These are phyloP conservation scores for Paralichthys olivaceus DNA, from an alignment of 2,113 vertebrate genomes.

Conservation along the genomic window DNA sequence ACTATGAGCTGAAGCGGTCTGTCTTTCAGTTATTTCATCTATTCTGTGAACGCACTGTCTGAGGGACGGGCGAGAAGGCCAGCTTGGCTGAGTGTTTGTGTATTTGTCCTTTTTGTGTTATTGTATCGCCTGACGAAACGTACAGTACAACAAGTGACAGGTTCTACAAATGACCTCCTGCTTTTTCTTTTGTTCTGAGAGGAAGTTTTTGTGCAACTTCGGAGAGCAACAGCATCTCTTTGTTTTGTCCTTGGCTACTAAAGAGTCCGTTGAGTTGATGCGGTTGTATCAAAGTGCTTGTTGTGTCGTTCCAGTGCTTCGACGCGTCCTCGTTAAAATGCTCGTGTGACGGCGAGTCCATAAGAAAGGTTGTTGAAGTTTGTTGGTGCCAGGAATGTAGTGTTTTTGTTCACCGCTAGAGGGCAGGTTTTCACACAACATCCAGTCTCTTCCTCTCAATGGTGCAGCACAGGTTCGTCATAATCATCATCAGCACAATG, in stretches of 20 bases:
- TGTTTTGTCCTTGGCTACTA: slow-evolving; percentile 61
- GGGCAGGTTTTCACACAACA: slow-evolving; percentile 57
- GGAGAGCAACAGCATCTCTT: slow-evolving; percentile 37
- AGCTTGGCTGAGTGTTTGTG: slow-evolving; percentile 62
- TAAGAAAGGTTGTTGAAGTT: slow-evolving; percentile 35
- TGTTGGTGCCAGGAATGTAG: slow-evolving; percentile 20
- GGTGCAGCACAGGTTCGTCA: slow-evolving; percentile 82
- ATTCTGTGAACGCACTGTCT: slow-evolving; percentile 21
- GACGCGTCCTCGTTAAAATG: slow-evolving; percentile 34
- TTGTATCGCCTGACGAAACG: slow-evolving; percentile 46
- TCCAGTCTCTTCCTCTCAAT: slow-evolving; percentile 62
- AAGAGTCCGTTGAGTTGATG: slow-evolving; percentile 59
- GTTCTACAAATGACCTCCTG: slow-evolving; percentile 38
- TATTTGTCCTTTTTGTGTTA: slow-evolving; percentile 36
- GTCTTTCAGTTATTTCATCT: slow-evolving; percentile 91
- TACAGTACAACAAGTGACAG: slow-evolving; percentile 63
- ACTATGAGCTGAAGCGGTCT: slow-evolving; percentile 84
- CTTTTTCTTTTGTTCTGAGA: slow-evolving; percentile 45
- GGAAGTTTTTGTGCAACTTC: slow-evolving; percentile 59
- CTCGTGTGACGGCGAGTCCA: slow-evolving; percentile 2
- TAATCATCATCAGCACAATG: slow-evolving; percentile 84
- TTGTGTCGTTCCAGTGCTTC: slow-evolving; percentile 80
- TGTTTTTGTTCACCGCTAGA: slow-evolving; percentile 55
- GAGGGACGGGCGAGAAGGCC: slow-evolving; percentile 64
- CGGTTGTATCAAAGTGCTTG: slow-evolving; percentile 83